These are phyloP conservation scores for Endomychus coccineus DNA, from an alignment of 2,888 invertebrate genomes.

Conservation along the genomic window DNA sequence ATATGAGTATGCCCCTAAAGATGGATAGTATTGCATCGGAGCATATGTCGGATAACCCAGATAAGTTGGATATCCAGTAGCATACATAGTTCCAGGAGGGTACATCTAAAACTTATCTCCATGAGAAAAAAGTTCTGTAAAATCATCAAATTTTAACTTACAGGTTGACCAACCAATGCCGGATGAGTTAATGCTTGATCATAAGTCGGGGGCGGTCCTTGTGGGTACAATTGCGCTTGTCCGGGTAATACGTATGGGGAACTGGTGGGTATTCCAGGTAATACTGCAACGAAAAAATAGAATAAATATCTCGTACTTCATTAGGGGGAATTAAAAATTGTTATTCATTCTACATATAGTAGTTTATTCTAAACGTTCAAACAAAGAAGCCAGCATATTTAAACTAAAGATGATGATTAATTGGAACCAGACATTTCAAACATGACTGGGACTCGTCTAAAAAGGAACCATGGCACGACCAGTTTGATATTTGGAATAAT, in stretches of 20 bases:
- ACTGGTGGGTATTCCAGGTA: constrained; percentile 39
- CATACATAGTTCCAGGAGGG: constrained; percentile 63
- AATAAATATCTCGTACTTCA: no score
- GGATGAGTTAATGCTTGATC: constrained; percentile 63
- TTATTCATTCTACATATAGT: no score
- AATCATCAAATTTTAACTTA: constrained; percentile 26
- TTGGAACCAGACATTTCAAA: no score
- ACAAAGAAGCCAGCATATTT: no score
- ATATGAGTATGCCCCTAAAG: constrained; percentile 54
- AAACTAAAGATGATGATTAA: no score
- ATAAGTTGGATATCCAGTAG: constrained; percentile 66
- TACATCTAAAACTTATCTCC: constrained; percentile 53
- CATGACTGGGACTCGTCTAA: no score
- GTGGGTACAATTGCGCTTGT: constrained; percentile 56
- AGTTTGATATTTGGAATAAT: no score
- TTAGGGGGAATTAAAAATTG: no score
- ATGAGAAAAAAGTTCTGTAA: constrained; percentile 11
- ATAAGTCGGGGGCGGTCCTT: constrained; percentile 61
- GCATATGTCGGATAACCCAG: constrained; percentile 70
- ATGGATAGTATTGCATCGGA: constrained; percentile 64
- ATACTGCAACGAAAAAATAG: constrained; percentile 29
- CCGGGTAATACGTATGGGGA: constrained; percentile 45
- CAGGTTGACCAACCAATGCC: constrained; percentile 46
- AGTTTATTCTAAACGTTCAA: no score
- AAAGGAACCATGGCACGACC: no score